phyloP scores from a whole-genome alignment of 2,113 vertebrate species.

The Alaudala cheleensis region DNA sequence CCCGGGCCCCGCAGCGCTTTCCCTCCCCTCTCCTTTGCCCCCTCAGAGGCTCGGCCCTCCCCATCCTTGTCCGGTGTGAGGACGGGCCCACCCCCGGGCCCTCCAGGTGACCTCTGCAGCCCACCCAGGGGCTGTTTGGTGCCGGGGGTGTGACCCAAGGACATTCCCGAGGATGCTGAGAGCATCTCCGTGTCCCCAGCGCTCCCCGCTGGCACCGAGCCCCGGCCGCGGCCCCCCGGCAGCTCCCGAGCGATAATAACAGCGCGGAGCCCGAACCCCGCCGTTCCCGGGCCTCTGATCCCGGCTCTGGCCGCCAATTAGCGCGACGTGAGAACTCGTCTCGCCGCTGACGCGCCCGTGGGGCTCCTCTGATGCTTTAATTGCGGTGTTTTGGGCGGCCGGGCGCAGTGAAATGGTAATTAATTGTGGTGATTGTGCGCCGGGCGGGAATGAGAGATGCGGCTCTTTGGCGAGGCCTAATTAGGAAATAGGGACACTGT shows the following conservation, averaged over 20 bases:
- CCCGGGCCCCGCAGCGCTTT: not conserved
- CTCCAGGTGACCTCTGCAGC: not conserved
- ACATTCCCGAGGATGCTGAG: accelerated
- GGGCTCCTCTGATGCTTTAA: constrained; percentile 33
- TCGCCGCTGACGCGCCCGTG: not conserved
- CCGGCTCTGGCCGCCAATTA: constrained; percentile 15
- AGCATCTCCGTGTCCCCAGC: not conserved
- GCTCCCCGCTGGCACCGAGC: not conserved
- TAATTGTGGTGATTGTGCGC: constrained; percentile 27
- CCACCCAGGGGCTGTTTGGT: not conserved
- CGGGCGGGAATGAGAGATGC: not conserved
- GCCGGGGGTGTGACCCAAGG: accelerated
- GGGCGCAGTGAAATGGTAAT: constrained; percentile 13
- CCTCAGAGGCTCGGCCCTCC: no score
- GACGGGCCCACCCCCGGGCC: not conserved
- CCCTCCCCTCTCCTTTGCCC: not conserved
- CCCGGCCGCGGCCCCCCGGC: not conserved
- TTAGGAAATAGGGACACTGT: constrained; percentile 60
- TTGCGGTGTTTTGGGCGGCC: constrained; percentile 38
- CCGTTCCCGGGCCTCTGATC: not conserved
- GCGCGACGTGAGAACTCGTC: constrained; percentile 28
- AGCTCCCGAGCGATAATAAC: not conserved
- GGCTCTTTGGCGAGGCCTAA: constrained; percentile 49
- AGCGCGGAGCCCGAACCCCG: not conserved
- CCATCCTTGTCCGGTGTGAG: accelerated